Percentiles rank a stretch among this genome's conserved stretches.
Evolutionary conservation across 2,113 vertebrate species (phyloP).

Genomic region (Gasterosteus aculeatus): DNA sequence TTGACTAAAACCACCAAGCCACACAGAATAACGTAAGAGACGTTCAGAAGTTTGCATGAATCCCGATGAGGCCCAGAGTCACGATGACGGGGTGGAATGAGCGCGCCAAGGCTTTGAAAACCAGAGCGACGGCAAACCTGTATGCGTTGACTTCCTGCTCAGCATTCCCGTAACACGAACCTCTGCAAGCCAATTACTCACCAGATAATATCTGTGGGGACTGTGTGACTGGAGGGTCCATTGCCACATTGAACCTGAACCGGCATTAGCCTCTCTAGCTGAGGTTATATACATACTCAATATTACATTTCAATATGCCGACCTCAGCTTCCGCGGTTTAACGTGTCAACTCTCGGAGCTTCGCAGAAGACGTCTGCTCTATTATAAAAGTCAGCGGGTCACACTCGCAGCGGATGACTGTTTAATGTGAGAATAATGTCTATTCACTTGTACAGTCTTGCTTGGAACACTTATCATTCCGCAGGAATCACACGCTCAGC

Average conservation of each 20-base stretch:
- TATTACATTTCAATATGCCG: conserved; percentile 73
- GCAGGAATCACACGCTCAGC: conserved; percentile 18
- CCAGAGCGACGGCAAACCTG: conserved; percentile 3
- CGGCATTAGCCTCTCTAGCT: conserved; percentile 63
- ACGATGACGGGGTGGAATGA: background rate
- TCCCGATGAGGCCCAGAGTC: background rate
- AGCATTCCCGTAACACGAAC: conserved; percentile 58
- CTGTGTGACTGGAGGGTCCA: conserved; percentile 60
- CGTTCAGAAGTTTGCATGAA: background rate
- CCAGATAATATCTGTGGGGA: conserved; percentile 63
- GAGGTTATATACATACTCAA: conserved; percentile 78
- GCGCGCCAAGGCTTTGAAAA: background rate
- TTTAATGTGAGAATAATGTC: conserved; percentile 55
- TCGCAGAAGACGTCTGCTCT: conserved; percentile 57
- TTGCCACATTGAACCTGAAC: conserved; percentile 70
- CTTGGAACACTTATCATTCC: conserved; percentile 56
- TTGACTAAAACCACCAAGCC: background rate
- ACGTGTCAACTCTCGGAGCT: conserved; percentile 56
- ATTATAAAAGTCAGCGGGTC: conserved; percentile 70
- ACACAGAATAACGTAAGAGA: background rate
- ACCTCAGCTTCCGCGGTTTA: conserved; percentile 68
- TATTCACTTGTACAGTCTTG: conserved; percentile 19
- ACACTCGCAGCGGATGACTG: conserved; percentile 59
- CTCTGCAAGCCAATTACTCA: conserved; percentile 67
- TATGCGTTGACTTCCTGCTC: conserved; percentile 39